These are phyloP conservation scores for Ceyx cyanopectus DNA, from an alignment of 2,113 vertebrate genomes.

Conservation along the genomic window DNA sequence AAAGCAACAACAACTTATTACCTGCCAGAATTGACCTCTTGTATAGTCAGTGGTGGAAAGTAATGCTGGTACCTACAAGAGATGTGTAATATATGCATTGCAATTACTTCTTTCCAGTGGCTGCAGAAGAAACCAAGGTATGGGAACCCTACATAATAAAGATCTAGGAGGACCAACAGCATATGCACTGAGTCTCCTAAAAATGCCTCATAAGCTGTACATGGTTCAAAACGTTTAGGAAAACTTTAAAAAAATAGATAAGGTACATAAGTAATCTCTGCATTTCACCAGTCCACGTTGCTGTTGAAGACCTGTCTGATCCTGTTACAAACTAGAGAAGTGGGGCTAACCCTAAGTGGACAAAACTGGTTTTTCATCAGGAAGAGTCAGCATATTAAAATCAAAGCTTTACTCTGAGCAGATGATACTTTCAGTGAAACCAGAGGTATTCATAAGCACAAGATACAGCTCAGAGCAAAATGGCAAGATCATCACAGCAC, in stretches of 20 bases:
- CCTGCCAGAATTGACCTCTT: background rate
- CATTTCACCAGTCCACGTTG: background rate
- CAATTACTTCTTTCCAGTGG: background rate
- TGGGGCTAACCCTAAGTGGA: background rate
- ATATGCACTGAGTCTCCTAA: background rate
- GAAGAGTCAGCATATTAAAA: background rate
- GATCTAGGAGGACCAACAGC: background rate
- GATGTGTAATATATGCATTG: background rate
- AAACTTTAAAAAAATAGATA: background rate
- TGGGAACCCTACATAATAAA: background rate
- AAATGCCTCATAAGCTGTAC: background rate
- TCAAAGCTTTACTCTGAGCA: background rate
- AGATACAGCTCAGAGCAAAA: constrained; percentile 13
- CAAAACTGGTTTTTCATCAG: constrained; percentile 13
- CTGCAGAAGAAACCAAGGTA: background rate
- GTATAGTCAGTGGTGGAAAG: background rate
- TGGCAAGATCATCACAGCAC: background rate
- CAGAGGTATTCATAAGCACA: background rate
- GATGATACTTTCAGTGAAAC: background rate
- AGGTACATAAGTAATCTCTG: background rate
- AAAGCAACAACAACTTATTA: background rate
- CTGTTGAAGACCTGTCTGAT: background rate
- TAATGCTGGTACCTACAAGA: background rate
- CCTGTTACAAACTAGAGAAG: background rate
- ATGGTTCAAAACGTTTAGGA: background rate